A percentile compares a stretch with the other conserved stretches of the same genome.
These are phyloP conservation scores for Pterocles burchelli DNA, from an alignment of 2,113 vertebrate genomes.

Conservation along the genomic window DNA sequence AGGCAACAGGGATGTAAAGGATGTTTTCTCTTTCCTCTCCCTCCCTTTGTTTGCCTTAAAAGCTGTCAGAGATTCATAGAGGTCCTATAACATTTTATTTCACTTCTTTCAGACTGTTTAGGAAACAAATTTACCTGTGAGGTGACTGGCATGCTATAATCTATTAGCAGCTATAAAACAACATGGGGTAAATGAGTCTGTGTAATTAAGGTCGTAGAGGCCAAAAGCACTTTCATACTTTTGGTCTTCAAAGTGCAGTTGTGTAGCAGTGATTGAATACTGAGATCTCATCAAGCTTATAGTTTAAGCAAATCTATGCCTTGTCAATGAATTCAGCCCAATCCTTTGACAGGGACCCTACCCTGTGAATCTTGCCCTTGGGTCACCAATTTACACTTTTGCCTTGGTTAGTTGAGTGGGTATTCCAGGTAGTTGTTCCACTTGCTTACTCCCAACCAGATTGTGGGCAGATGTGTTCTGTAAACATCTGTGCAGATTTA, in stretches of 20 bases:
- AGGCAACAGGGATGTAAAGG: slow-evolving; percentile 11
- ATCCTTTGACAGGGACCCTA: not conserved
- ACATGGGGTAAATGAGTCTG: not conserved
- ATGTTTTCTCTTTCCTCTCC: not conserved
- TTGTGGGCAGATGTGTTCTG: not conserved
- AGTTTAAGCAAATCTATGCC: not conserved
- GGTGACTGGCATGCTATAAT: not conserved
- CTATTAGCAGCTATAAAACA: not conserved
- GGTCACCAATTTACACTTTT: not conserved
- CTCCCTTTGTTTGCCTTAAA: not conserved
- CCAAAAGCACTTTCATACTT: not conserved
- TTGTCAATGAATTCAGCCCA: not conserved
- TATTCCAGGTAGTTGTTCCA: not conserved
- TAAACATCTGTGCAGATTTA: not conserved
- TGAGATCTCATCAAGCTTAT: not conserved
- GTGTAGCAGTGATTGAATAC: not conserved
- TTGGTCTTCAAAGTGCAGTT: not conserved
- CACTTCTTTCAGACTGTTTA: not conserved
- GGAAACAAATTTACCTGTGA: not conserved
- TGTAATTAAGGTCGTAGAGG: not conserved
- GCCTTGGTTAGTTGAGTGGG: not conserved
- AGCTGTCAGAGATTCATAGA: not conserved
- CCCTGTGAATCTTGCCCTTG: not conserved
- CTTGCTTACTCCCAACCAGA: not conserved
- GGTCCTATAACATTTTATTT: slow-evolving; percentile 12